Evolutionary conservation across 2,888 invertebrate species (phyloP), one percentile per base, ranked within the genome.

Genomic region (Chymomyza procnemis): DNA sequence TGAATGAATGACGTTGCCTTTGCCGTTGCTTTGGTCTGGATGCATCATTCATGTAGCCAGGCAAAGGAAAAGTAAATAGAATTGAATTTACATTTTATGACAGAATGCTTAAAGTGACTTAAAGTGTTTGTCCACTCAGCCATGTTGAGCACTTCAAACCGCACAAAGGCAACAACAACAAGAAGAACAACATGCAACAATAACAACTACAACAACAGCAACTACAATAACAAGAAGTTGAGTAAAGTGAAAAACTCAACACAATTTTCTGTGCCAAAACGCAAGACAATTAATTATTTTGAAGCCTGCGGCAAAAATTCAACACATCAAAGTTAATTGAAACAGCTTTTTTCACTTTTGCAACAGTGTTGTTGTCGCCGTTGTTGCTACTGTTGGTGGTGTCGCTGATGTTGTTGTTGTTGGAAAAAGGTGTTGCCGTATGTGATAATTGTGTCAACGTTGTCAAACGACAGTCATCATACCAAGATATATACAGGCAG

Each of bases 261-360:
- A 72, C 67, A 69, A 54, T 67, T 70, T 65, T 54, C 47, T 1
- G 50, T 59, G 26, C 61, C 56, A 64, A 19, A 47, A 66, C 66
- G 68, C 64, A 77, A 30, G 57, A 83, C 83, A 80, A 83, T 83
- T 83, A 81, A 83, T 83, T 83, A 85, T 85, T 83, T 85, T 80
- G 71, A 71, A 73, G 80, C 80, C 85, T 76, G 78, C 72, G 80
- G 79, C 79, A 76, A 70, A 78, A 75, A 73, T 61, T 73, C 79
- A 78, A 69, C 79, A 79, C 76, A 78, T 79, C 78, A 74, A 79
- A 79, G 79, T 80, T 80, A 79, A 79, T 79, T 79, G 79, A 80
- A 79, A 71, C 76, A 78, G 72, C 79, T 75, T 79, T 50, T 82
- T 83, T 79, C 73, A 72, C 75, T 78, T 79, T 76, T 75, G 74